phyloP scores from a whole-genome alignment of 2,888 invertebrate species.

The Tetheella fluctuosa region DNA sequence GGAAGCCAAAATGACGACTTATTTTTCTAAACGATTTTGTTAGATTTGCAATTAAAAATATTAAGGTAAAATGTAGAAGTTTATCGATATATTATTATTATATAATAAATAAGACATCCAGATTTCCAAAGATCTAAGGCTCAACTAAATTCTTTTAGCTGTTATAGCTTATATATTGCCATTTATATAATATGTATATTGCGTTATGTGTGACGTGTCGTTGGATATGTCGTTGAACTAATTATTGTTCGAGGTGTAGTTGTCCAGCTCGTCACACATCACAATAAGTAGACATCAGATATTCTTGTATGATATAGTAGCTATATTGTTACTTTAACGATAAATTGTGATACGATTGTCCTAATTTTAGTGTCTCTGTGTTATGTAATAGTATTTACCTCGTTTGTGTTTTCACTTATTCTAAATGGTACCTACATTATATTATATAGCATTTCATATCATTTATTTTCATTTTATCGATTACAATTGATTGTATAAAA shows the following conservation, averaged over 20 bases:
- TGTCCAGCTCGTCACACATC: neutral
- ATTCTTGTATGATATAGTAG: constrained; percentile 10
- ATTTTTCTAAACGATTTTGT: constrained; percentile 83
- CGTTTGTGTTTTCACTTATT: constrained; percentile 15
- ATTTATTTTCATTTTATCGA: neutral
- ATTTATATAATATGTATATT: constrained; percentile 43
- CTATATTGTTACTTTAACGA: constrained; percentile 2
- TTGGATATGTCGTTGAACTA: neutral
- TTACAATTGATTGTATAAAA: neutral
- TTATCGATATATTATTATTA: constrained; percentile 74
- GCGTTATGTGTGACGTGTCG: constrained; percentile 18
- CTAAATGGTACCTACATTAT: neutral
- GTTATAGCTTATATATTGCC: constrained; percentile 64
- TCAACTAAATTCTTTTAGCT: constrained; percentile 77
- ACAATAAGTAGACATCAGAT: constrained; percentile 10
- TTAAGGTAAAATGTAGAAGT: constrained; percentile 76
- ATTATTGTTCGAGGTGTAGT: neutral
- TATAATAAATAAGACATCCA: constrained; percentile 68
- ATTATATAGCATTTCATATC: neutral
- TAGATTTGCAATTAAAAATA: constrained; percentile 76
- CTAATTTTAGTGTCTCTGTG: constrained; percentile 42
- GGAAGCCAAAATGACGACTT: constrained; percentile 83
- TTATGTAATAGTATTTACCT: neutral
- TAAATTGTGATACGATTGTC: constrained; percentile 53
- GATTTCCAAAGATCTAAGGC: constrained; percentile 82